phyloP scores from a whole-genome alignment of 2,797 vertebrate genomes.

The Potorous gilbertii region DNA sequence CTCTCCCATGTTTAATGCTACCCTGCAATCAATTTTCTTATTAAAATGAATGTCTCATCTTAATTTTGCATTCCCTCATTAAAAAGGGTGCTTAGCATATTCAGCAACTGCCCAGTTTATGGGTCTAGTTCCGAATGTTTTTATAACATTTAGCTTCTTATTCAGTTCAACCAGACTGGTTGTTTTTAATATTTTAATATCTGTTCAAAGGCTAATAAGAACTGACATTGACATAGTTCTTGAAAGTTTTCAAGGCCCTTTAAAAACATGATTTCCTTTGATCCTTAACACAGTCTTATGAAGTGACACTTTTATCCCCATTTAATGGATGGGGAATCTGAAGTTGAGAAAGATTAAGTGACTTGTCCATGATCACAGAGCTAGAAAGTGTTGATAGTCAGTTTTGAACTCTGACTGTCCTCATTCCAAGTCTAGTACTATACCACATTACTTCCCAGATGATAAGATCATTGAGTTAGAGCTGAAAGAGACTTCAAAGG shows the following conservation, averaged over 20 bases:
- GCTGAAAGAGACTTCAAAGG: not conserved
- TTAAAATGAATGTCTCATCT: constrained; percentile 14
- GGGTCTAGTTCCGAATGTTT: constrained; percentile 16
- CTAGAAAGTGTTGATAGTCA: not conserved
- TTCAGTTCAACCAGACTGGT: not conserved
- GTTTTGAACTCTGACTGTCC: not conserved
- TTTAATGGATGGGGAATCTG: not conserved
- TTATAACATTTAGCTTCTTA: constrained; percentile 44
- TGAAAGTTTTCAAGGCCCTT: not conserved
- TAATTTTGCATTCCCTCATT: constrained; percentile 34
- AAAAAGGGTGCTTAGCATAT: constrained; percentile 48
- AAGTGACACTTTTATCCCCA: not conserved
- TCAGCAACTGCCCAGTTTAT: constrained; percentile 23
- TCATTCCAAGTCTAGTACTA: not conserved
- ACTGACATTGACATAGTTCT: not conserved
- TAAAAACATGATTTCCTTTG: not conserved
- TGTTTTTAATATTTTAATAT: constrained; percentile 60
- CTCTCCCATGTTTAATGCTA: constrained; percentile 62
- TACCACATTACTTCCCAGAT: not conserved
- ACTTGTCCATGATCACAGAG: not conserved
- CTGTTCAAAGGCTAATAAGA: constrained; percentile 25
- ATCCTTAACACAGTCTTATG: not conserved
- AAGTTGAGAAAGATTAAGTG: not conserved
- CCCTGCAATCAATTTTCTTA: constrained; percentile 55
- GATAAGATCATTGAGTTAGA: not conserved